These are phyloP conservation scores for Ormyrus rosae DNA, from an alignment of 2,888 invertebrate species.

Conservation along the genomic window DNA sequence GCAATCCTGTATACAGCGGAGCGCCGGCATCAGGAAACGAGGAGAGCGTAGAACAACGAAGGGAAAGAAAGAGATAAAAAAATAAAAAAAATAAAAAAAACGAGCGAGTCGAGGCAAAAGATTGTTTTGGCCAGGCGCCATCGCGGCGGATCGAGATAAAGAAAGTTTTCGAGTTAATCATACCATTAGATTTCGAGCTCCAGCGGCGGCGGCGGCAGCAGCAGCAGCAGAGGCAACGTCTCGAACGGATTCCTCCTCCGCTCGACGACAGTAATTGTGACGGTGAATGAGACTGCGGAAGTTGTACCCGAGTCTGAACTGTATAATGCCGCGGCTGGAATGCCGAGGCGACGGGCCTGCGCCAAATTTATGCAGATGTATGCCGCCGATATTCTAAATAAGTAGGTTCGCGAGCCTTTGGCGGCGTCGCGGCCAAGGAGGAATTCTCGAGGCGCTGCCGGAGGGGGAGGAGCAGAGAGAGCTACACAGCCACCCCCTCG, in stretches of 20 bases:
- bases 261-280: slow-evolving; percentile 57
- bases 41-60: slow-evolving; percentile 47
- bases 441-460: slow-evolving; percentile 22
- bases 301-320: slow-evolving; percentile 61
- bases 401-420: slow-evolving; percentile 67
- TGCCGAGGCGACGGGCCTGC: slow-evolving; percentile 68
- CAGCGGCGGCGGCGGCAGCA: not conserved
- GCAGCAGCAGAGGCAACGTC: slow-evolving; percentile 18
- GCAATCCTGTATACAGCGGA: slow-evolving; percentile 23
- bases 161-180: slow-evolving; percentile 59
- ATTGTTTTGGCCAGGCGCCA: slow-evolving; percentile 57
- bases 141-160: slow-evolving; percentile 53
- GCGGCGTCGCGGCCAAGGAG: not conserved
- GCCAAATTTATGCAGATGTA: slow-evolving; percentile 75
- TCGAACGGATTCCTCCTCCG: slow-evolving; percentile 25
- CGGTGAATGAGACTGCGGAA: slow-evolving; percentile 61
- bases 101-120: slow-evolving; percentile 25
- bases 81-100: slow-evolving; percentile 12
- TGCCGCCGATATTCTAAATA: slow-evolving; percentile 76
- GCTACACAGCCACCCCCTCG: not conserved
- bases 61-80: slow-evolving; percentile 13
- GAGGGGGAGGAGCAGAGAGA: not conserved
- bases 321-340: slow-evolving; percentile 66
- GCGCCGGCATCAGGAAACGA: slow-evolving; percentile 25
- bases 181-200: slow-evolving; percentile 55